Evolutionary conservation across 1,140 invertebrate species (phyloP).

Genomic region (Leguminivora glycinivorella): DNA sequence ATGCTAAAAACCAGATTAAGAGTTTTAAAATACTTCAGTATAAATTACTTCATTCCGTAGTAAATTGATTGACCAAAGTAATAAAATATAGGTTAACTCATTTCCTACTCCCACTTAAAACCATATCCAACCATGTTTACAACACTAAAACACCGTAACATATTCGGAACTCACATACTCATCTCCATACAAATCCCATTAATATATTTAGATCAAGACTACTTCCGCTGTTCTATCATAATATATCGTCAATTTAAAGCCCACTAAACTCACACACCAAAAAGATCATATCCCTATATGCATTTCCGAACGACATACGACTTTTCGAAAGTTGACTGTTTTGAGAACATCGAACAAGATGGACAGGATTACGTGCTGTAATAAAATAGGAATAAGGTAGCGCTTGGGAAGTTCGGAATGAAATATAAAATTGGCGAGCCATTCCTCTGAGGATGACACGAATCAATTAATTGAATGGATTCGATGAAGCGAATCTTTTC

Average conservation of each 20-base stretch:
- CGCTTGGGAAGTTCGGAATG: neutral
- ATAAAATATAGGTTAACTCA: neutral
- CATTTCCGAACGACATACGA: neutral
- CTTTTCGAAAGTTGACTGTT: neutral
- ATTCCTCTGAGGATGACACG: constrained; percentile 45
- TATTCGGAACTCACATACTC: constrained; percentile 24
- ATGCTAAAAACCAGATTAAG: no score
- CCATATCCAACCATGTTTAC: neutral
- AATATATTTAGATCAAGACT: constrained; percentile 39
- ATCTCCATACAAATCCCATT: constrained; percentile 38
- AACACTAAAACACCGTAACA: neutral
- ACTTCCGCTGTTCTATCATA: constrained; percentile 32
- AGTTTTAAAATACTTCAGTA: no score
- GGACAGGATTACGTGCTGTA: neutral
- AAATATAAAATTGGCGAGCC: constrained; percentile 11
- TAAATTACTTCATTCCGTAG: no score
- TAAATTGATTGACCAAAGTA: neutral
- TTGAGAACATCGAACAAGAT: neutral
- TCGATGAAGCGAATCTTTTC: constrained; percentile 56
- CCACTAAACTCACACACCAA: neutral
- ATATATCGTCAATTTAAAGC: constrained; percentile 32
- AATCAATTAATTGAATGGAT: constrained; percentile 65
- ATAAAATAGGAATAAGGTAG: neutral
- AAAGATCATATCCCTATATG: neutral
- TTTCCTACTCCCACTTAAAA: neutral